Evolutionary conservation across 2,113 vertebrate species (phyloP), one percentile per base, ranked within the genome.

Genomic region (Alces alces): DNA sequence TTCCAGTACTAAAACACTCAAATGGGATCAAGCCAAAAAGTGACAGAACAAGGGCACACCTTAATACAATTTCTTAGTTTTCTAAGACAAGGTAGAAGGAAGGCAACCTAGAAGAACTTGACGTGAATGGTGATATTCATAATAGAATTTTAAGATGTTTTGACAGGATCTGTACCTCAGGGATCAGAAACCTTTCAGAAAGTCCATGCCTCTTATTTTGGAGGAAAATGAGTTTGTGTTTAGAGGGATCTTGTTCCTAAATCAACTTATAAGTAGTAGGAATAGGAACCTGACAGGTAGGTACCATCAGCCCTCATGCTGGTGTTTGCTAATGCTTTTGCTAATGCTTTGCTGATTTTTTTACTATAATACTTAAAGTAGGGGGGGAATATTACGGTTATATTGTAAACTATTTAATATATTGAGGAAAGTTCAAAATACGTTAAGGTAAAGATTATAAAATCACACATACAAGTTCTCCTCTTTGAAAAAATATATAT

Each of bases 21-120:
- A 98, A 96, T 97, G 73, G 47, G 45, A 95, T 91, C 73, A 97
- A 98, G 91, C 33, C 58, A 95, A 94, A 93, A 96, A 97, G 21
- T 95, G 45, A 73, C 27, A 78, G 60, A 93, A 92, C 15, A 96
- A 96, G 95, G 39, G 54, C 86, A 79, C 23, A 95, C 93, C 87
- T 96, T 96, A 83, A 95, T 96, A 86, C 21, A 82, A 5, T 84
- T 95, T 84, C 6, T 94, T 94, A 91, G 54, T 95, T 96, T 97
- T 98, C 19, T 97, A 93, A 94, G 83, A 87, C 17, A 93, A 88
- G 5, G 54, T 93, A 80, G 64, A 95, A 92, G 80, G 57, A 91
- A 94, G 88, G 25, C 54, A 95, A 3, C 30, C 39, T 57, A 88
- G 58, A 94, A 96, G 33, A 95, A 60, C 57, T 39, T 66, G 91